These are phyloP conservation scores for Forbesichthys papilliferus DNA, from an alignment of 2,113 vertebrate genomes.

Conservation along the genomic window DNA sequence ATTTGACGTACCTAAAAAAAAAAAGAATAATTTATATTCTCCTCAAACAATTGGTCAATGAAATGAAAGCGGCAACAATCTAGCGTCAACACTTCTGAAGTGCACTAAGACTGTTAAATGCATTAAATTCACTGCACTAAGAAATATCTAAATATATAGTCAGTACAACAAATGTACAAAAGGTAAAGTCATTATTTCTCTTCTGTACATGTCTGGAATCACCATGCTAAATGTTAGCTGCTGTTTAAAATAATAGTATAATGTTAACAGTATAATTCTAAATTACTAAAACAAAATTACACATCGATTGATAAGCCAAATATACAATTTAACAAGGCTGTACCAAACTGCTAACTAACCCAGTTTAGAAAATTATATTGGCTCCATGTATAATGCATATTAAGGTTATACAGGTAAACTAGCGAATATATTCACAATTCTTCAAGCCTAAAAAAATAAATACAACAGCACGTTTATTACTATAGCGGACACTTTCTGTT, in stretches of 20 bases:
- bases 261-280: constrained; percentile 24
- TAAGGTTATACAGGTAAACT: constrained; percentile 24
- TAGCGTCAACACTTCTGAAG: constrained; percentile 66
- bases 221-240: constrained; percentile 68
- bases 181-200: constrained; percentile 12
- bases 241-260: constrained; percentile 29
- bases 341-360: constrained; percentile 31
- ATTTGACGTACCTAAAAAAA: neutral
- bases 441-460: constrained; percentile 53
- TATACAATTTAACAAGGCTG: constrained; percentile 5
- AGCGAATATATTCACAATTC: constrained; percentile 35
- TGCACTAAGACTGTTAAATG: constrained; percentile 61
- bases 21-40: constrained; percentile 28
- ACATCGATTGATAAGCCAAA: neutral
- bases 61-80: constrained; percentile 34
- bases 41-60: constrained; percentile 40
- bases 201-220: constrained; percentile 36
- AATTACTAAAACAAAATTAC: constrained; percentile 14
- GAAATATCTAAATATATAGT: constrained; percentile 34
- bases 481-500: neutral
- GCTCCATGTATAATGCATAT: constrained; percentile 18
- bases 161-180: constrained; percentile 25
- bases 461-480: constrained; percentile 26
- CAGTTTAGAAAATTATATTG: constrained; percentile 33
- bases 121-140: constrained; percentile 43